Base-by-base conservation (phyloP, 2,113 vertebrate species). In the Speoplatyrhinus poulsoni region DNA sequence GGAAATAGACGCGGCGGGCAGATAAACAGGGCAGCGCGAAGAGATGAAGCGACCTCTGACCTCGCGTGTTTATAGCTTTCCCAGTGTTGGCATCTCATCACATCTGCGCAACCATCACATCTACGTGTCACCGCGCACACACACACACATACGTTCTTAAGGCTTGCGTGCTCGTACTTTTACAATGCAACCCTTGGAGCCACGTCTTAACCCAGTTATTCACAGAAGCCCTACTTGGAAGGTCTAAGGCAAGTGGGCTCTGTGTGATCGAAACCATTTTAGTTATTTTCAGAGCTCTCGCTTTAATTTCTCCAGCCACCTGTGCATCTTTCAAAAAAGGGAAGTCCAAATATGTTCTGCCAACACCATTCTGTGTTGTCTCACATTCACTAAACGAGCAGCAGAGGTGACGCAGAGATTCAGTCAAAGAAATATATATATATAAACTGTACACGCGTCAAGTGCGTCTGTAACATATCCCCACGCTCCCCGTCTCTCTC, bases 61-160 rank as follows among this genome's bases (percentile, higher is more conserved):
- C 86, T 73, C 83, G 87, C 84, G 85, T 88, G 84, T 89, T 90
- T 86, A 84, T 83, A 70, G 68, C 81, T 80, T 84, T 81, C 69
- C 85, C 87, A 82, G 88, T 84, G 90, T 87, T 86, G 88, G 86
- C 86, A 84, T 88, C 72, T 68, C n/a, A n/a, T n/a, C n/a, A n/a
- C n/a, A n/a, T n/a, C 83, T 87, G 90, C 87, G 86, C 86, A 90
- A 81, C 82, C 84, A 87, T 90, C 81, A 89, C 85, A 87, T 88
- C 81, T 78, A 81, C 83, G 80, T 80, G 87, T 89, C 87, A 85
- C 65, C 83, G 66, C 66, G 60, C 70, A 69, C 67, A 53, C 82
- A 66, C 80, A 81, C 69, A 65, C 60, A 59, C 60, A 48, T 56
- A 67, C 36, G 53, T 70, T 83, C 75, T 60, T 76, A 60, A 80